These are phyloP conservation scores for Lucilia cuprina DNA, from an alignment of 1,140 invertebrate species.

Conservation along the genomic window DNA sequence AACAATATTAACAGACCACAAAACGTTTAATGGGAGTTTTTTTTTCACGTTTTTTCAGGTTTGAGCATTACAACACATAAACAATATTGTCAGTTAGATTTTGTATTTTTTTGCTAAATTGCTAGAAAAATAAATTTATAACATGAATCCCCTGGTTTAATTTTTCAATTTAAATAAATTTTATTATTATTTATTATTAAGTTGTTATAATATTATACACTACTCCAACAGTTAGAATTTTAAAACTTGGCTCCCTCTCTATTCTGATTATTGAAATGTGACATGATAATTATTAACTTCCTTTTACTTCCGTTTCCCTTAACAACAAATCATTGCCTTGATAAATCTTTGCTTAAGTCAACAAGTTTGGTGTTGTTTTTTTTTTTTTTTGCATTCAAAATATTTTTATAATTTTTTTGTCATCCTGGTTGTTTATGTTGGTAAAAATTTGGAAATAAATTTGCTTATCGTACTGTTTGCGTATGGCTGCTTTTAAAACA, in stretches of 20 bases:
- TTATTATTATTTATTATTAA: background rate
- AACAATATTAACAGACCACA: background rate
- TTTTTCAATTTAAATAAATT: slow-evolving; percentile 2
- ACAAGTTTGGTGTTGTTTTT: background rate
- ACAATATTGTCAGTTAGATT: background rate
- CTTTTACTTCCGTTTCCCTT: background rate
- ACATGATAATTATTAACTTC: slow-evolving; percentile 1
- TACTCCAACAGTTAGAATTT: too few species aligned
- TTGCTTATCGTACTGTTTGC: background rate
- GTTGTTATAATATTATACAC: background rate
- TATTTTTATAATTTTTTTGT: background rate
- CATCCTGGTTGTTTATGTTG: background rate
- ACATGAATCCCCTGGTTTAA: background rate
- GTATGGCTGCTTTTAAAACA: background rate
- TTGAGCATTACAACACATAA: background rate
- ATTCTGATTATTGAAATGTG: background rate
- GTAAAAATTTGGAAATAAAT: background rate
- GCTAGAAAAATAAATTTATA: background rate
- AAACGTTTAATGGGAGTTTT: background rate
- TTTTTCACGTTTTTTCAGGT: background rate
- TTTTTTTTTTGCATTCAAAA: background rate
- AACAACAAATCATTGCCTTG: background rate
- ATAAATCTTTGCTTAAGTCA: slow-evolving; percentile 4
- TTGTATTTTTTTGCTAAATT: background rate
- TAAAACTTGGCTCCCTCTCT: background rate